Conservation (phyloP, 1,140 invertebrate species). For the Zaprionus gabonicus region DNA sequence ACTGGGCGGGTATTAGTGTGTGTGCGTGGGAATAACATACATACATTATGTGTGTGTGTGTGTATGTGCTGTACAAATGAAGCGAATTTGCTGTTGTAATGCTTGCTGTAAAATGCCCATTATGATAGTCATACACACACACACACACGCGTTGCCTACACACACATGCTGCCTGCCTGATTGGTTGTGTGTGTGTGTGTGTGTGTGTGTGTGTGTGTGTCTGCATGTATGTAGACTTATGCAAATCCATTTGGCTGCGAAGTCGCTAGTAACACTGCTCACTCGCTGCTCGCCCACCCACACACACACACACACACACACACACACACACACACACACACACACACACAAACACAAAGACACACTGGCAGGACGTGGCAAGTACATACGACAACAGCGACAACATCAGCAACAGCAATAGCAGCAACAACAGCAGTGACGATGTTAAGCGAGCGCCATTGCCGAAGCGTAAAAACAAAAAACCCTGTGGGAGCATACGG, state of each 20-base stretch:
- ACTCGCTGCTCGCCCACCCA: constrained; percentile 27
- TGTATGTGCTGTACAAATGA: constrained; percentile 38
- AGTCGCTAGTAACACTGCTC: constrained; percentile 36
- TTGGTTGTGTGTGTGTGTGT: background rate
- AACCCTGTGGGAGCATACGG: constrained; percentile 47
- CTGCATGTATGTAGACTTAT: constrained; percentile 63
- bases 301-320: constrained; percentile 25
- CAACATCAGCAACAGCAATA: constrained; percentile 11
- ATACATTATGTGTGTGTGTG: background rate
- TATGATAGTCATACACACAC: constrained; percentile 70
- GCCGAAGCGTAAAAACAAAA: constrained; percentile 68
- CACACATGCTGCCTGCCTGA: constrained; percentile 8
- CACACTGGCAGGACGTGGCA: constrained; percentile 34
- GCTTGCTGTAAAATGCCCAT: constrained; percentile 71
- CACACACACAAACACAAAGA: constrained; percentile 26
- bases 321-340: constrained; percentile 22
- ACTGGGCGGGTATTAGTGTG: constrained; percentile 12
- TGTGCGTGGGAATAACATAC: background rate
- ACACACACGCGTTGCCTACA: constrained; percentile 30
- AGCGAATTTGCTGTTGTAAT: constrained; percentile 61
- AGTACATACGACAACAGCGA: constrained; percentile 41
- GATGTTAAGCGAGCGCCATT: constrained; percentile 38
- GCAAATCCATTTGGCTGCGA: constrained; percentile 74
- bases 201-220: constrained; percentile 14
- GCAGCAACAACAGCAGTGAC: constrained; percentile 12